Conservation (phyloP, 2,888 invertebrate genomes). For the Dexiosoma caninum region DNA sequence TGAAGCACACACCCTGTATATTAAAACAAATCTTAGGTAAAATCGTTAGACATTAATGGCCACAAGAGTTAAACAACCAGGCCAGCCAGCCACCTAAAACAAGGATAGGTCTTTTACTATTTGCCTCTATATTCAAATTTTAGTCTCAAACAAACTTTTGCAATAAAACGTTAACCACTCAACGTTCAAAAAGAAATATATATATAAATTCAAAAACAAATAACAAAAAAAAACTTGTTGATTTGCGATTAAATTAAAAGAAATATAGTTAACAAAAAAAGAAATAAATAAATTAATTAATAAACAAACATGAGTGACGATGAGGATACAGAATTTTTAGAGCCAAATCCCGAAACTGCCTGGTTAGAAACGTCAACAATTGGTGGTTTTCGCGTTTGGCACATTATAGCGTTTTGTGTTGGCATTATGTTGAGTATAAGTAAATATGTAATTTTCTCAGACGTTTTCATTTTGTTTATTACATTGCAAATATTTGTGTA, state of each 20-base stretch:
- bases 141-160: conserved; percentile 53
- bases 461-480: not conserved
- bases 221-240: conserved; percentile 43
- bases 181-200: conserved; percentile 21
- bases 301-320: conserved; percentile 65
- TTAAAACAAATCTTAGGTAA: conserved; percentile 59
- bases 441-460: conserved; percentile 76
- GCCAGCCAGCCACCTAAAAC: conserved; percentile 9
- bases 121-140: conserved; percentile 47
- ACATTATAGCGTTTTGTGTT: conserved; percentile 85
- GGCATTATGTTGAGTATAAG: conserved; percentile 82
- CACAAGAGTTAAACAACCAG: conserved; percentile 15
- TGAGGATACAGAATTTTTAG: conserved; percentile 68
- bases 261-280: not conserved
- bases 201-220: conserved; percentile 4
- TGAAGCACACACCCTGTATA: conserved; percentile 45
- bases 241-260: not conserved
- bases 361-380: conserved; percentile 86
- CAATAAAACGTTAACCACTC: conserved; percentile 39
- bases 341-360: conserved; percentile 79
- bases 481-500: not conserved
- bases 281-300: not conserved
- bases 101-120: conserved; percentile 51
- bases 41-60: conserved; percentile 44
- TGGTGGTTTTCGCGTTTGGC: conserved; percentile 88